Evolutionary conservation across 2,888 invertebrate species (phyloP).

Genomic region (Dicranocentrus wangi): DNA sequence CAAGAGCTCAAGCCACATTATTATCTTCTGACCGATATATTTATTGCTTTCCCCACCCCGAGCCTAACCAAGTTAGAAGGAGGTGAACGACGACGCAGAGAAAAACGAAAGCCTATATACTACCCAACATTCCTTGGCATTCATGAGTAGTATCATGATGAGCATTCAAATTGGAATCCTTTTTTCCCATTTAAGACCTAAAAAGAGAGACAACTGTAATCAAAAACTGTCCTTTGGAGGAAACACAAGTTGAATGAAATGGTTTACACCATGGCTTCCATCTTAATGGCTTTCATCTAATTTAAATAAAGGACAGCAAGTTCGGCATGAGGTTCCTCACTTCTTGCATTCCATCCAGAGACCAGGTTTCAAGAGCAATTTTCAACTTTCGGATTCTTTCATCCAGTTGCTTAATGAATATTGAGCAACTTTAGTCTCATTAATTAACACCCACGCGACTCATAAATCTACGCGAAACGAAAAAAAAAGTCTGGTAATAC

Average conservation of each 20-base stretch:
- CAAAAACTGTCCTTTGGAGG: constrained; percentile 24
- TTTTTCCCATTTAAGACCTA: constrained; percentile 51
- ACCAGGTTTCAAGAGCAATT: no score
- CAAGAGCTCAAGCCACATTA: constrained; percentile 47
- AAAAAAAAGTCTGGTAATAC: constrained; percentile 43
- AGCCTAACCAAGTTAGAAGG: constrained; percentile 37
- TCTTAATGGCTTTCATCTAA: constrained; percentile 20
- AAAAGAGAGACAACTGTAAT: constrained; percentile 2
- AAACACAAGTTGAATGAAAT: background rate
- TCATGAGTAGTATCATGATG: constrained; percentile 35
- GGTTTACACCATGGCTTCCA: background rate
- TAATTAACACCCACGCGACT: constrained; percentile 68
- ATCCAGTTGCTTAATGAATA: constrained; percentile 54
- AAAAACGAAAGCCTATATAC: background rate
- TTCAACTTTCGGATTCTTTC: no score
- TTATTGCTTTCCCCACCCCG: constrained; percentile 62
- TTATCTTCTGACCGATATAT: constrained; percentile 63
- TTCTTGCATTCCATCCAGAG: no score
- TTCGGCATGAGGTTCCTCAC: no score
- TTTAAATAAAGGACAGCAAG: constrained; percentile 18
- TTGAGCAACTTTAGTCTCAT: constrained; percentile 61
- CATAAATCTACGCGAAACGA: constrained; percentile 57
- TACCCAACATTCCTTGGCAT: constrained; percentile 37
- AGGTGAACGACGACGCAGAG: constrained; percentile 5
- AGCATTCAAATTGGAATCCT: constrained; percentile 35